Base-by-base conservation (phyloP, 1,140 invertebrate genomes). In the Drosophila ananassae region DNA sequence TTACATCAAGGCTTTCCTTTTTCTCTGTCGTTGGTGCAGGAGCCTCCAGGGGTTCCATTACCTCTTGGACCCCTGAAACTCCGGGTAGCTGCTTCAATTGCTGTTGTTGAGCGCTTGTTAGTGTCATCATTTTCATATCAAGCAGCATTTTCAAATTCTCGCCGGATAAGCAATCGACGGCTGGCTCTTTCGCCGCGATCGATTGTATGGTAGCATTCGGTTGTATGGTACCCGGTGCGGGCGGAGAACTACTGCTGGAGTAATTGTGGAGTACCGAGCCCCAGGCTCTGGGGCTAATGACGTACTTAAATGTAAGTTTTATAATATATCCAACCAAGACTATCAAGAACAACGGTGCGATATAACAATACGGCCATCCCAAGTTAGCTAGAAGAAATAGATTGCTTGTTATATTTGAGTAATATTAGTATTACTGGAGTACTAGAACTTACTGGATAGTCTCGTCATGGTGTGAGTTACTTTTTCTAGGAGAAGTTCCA, bases 121-220 rank as follows among this genome's bases (percentile, higher is more conserved):
- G 54, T 13, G 48, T 64, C 4, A 90, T 73, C 3, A 71, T 84
- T 59, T 90, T 87, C 3, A 71, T 84, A 61, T 90, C 83, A 12
- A 91, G 41, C 25, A 91, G 22, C 34, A 90, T 64, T 58, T 77
- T 91, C n/a, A 91, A 52, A 25, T 91, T 91, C n/a, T 91, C 90
- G 28, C 90, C 90, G 3, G 90, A 91, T 50, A 91, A 39, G 12
- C 76, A 61, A 64, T 91, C 89, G 8, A 22, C 37, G 6, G 2
- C 24, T 3, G 53, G 12, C 12, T 60, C 73, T 12, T 44, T 39
- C 7, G 30, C 28, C 17, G 53, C 6, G 1, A 44, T 47, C 5
- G 60, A 30, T 44, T 48, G 7, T 56, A 37, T 7, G 47, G 1
- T 2, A n/a, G 17, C 21, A 22, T 47, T 12, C 17, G 41, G 17